Percentiles rank a stretch among this genome's conserved stretches.
Conservation (phyloP, 2,888 invertebrate genomes). For the Tyria jacobaeae region DNA sequence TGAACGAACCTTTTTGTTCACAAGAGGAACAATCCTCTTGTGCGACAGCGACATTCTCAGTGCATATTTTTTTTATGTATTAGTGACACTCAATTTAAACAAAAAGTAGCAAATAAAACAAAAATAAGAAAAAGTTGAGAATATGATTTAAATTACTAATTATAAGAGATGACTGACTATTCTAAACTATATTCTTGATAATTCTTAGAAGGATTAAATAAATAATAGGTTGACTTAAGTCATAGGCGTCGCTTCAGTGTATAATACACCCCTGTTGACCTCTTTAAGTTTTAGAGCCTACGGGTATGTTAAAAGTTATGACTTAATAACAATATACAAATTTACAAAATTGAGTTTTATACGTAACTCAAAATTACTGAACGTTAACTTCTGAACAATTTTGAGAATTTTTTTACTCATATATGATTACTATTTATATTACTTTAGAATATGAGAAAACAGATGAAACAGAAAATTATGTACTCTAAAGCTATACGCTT, state of each 20-base stretch:
- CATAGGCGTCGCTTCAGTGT: too few species aligned
- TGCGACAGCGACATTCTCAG: not conserved
- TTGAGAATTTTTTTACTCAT: too few species aligned
- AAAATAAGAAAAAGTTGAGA: not conserved
- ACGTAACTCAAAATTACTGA: not conserved
- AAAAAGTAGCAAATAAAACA: too few species aligned
- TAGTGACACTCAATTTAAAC: not conserved
- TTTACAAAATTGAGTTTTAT: too few species aligned
- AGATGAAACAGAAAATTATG: not conserved
- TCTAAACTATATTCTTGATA: not conserved
- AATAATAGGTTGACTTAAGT: too few species aligned
- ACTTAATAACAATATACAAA: too few species aligned
- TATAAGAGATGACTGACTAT: not conserved
- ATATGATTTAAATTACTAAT: not conserved
- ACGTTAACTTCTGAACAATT: too few species aligned
- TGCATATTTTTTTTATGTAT: not conserved
- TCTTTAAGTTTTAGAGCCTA: too few species aligned
- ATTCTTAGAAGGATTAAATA: too few species aligned
- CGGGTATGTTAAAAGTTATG: too few species aligned
- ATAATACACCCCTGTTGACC: too few species aligned
- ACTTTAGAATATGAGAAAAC: too few species aligned
- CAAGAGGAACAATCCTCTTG: not conserved
- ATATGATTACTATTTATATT: not conserved
- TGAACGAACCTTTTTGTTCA: not conserved
- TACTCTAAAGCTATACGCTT: not conserved